Evolutionary conservation across 2,797 vertebrate species (phyloP).

Genomic region (Arremon aurantiirostris): DNA sequence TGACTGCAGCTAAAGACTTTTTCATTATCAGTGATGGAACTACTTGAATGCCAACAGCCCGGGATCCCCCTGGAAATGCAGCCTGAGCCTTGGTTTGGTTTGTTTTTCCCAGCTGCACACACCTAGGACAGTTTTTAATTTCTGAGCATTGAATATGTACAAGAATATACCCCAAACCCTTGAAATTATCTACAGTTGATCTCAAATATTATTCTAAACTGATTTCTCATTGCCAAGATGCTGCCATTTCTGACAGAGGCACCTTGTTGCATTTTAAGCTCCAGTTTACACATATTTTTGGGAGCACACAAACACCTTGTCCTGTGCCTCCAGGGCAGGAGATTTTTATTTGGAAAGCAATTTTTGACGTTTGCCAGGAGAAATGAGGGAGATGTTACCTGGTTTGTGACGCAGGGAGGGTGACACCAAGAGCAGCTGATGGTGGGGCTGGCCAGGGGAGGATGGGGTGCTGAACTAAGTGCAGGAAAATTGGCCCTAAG

Average conservation of each 20-base stretch:
- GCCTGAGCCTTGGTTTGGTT: background rate
- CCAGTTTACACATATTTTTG: fast-evolving
- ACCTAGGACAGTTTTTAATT: background rate
- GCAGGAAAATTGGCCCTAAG: background rate
- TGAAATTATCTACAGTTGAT: fast-evolving
- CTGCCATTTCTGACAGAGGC: background rate
- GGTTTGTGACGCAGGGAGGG: background rate
- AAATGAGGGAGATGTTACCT: background rate
- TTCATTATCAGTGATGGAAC: background rate
- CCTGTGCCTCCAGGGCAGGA: fast-evolving
- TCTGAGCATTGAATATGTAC: background rate
- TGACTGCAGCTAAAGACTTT: background rate
- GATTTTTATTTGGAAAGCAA: background rate
- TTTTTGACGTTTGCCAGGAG: background rate
- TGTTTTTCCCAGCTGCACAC: background rate
- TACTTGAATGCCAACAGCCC: background rate
- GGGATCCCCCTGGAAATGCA: background rate
- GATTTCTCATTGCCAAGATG: background rate
- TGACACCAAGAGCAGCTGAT: background rate
- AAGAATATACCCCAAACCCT: background rate
- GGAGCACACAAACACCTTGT: background rate
- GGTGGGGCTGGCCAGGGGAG: background rate
- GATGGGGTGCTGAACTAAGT: fast-evolving
- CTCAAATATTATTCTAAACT: background rate
- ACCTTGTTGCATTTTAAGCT: background rate